Conservation (phyloP, 2,797 vertebrate genomes). For the Pipistrellus pygmaeus region DNA sequence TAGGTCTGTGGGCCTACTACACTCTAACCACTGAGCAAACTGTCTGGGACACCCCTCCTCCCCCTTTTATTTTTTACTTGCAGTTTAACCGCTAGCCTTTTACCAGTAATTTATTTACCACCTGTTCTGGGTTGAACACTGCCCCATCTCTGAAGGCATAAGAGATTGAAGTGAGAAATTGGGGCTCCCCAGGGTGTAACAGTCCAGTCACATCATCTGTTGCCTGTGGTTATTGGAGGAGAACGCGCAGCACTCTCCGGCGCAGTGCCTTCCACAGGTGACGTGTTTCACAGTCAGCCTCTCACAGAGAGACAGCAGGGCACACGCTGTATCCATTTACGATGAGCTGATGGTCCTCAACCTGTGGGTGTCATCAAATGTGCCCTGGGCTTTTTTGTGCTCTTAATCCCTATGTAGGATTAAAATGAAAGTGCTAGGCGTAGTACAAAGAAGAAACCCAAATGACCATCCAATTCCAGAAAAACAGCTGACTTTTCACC, state of each 20-base stretch:
- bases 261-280: background rate
- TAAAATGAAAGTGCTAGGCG: background rate
- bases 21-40: no score
- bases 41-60: rapidly evolving
- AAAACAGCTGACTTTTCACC: background rate
- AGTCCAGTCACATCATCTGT: background rate
- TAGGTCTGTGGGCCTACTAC: no score
- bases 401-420: background rate
- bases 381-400: background rate
- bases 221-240: background rate
- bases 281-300: background rate
- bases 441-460: background rate
- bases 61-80: background rate
- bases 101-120: background rate
- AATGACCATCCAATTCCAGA: background rate
- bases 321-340: background rate
- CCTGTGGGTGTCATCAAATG: background rate
- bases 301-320: background rate
- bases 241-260: background rate
- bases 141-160: background rate
- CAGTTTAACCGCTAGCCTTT: background rate
- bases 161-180: background rate
- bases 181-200: background rate
- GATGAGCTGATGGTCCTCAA: background rate
- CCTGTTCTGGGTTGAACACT: background rate